phyloP scores from a whole-genome alignment of 2,113 vertebrate genomes.

The Salvelinus sp. region DNA sequence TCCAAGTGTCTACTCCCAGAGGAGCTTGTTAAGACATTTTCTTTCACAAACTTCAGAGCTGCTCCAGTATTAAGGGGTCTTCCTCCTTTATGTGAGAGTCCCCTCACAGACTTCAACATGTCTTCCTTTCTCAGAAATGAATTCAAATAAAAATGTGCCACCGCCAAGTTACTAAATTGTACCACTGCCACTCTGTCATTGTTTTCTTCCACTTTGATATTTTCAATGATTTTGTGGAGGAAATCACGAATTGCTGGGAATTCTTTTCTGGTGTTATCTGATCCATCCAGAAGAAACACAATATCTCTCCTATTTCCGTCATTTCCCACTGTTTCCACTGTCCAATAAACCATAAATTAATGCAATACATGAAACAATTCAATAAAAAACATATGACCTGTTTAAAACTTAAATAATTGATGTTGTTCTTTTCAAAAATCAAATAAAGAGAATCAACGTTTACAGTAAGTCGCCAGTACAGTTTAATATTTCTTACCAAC shows the following conservation, averaged over 20 bases:
- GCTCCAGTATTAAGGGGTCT: constrained; percentile 49
- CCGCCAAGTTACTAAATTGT: constrained; percentile 58
- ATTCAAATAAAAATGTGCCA: constrained; percentile 58
- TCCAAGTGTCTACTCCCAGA: constrained; percentile 56
- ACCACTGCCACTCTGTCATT: constrained; percentile 54
- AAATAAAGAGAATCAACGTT: not conserved
- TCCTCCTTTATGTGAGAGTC: constrained; percentile 55
- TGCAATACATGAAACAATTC: not conserved
- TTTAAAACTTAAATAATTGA: not conserved
- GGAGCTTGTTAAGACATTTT: constrained; percentile 44
- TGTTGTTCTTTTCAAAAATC: not conserved
- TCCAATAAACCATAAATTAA: not conserved
- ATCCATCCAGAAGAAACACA: constrained; percentile 71
- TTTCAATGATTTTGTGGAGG: constrained; percentile 47
- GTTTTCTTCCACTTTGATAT: constrained; percentile 46
- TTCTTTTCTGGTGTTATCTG: constrained; percentile 55
- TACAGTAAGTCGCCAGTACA: not conserved
- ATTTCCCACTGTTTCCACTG: constrained; percentile 18
- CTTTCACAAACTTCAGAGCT: constrained; percentile 50
- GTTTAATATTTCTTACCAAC: constrained; percentile 53
- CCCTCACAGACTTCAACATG: constrained; percentile 42
- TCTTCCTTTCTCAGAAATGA: constrained; percentile 53
- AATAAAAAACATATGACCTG: not conserved
- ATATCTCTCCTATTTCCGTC: constrained; percentile 54
- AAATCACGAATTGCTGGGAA: constrained; percentile 58